Conservation (phyloP, 2,113 vertebrate genomes). For the Talpa occidentalis region DNA sequence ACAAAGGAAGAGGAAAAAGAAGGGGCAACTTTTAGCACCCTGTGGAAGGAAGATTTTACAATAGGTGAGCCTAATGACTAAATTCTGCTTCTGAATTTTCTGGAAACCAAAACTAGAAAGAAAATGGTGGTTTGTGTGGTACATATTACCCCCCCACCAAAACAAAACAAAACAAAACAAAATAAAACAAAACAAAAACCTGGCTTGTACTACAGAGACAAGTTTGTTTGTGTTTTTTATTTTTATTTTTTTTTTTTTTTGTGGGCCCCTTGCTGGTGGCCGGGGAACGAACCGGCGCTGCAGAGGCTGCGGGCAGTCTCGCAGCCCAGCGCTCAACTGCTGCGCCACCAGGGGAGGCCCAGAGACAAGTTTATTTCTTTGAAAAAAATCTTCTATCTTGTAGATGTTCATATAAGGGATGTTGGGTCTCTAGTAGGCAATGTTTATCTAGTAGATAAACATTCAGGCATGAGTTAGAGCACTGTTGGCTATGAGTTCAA, state of each 20-base stretch:
- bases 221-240: too few species aligned
- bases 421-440: neutral
- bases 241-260: too few species aligned
- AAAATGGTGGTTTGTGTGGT: neutral
- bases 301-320: too few species aligned
- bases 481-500: neutral
- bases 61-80: neutral
- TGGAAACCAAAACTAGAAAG: slow-evolving; percentile 10
- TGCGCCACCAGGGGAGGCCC: too few species aligned
- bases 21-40: neutral
- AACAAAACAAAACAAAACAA: too few species aligned
- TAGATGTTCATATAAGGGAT: neutral
- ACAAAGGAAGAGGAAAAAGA: neutral
- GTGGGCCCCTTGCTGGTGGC: too few species aligned
- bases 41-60: neutral
- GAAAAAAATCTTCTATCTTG: neutral
- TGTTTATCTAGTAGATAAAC: neutral
- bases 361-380: too few species aligned
- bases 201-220: neutral
- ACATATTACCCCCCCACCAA: too few species aligned
- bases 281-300: too few species aligned
- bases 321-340: too few species aligned
- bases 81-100: slow-evolving; percentile 42
- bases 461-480: neutral
- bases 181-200: neutral